These are phyloP conservation scores for Coenonympha glycerion DNA, from an alignment of 2,888 invertebrate genomes.

Conservation along the genomic window DNA sequence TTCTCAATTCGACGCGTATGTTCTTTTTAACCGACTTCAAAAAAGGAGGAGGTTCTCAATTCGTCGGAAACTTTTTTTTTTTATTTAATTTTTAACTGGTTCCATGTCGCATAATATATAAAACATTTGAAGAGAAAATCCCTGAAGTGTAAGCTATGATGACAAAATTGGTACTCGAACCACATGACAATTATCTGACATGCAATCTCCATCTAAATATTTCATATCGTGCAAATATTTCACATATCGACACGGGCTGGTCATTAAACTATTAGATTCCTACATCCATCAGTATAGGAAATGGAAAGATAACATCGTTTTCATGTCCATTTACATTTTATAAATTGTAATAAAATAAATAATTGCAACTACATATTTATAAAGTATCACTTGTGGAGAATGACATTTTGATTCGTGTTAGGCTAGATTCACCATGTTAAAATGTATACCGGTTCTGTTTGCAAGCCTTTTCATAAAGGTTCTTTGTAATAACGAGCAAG, in stretches of 20 bases:
- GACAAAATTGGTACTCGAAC: no score
- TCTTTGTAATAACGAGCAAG: background rate
- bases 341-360: background rate
- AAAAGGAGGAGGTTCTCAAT: no score
- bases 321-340: background rate
- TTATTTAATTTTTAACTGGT: no score
- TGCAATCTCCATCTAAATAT: background rate
- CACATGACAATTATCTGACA: background rate
- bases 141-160: no score
- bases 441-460: background rate
- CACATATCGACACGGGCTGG: background rate
- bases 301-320: background rate
- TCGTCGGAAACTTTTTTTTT: no score
- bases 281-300: background rate
- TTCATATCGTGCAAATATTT: background rate
- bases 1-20: no score
- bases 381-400: background rate
- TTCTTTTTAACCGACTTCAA: no score
- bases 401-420: background rate
- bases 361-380: background rate
- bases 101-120: no score
- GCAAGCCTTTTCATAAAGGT: background rate
- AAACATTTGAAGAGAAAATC: no score
- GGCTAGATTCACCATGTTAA: slow-evolving; percentile 10
- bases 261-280: slow-evolving; percentile 1